Conservation (phyloP, 2,797 vertebrate genomes). For the Silurus lanzhouensis region DNA sequence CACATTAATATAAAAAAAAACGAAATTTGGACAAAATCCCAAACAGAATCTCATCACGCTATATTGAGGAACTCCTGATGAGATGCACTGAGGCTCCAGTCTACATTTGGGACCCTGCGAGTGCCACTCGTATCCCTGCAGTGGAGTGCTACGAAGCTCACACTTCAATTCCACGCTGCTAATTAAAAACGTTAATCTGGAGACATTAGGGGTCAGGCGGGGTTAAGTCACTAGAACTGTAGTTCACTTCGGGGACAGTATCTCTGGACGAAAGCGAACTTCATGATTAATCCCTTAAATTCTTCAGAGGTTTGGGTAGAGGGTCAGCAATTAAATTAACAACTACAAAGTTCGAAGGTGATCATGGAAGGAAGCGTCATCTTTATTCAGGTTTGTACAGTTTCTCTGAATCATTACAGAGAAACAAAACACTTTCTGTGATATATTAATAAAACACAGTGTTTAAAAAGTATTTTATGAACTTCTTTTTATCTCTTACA, state of each 20-base stretch:
- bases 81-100: background rate
- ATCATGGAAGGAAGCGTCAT: slow-evolving; percentile 80
- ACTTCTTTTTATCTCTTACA: background rate
- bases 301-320: slow-evolving; percentile 79
- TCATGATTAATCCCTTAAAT: slow-evolving; percentile 89
- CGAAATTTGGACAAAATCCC: background rate
- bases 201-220: slow-evolving; percentile 80
- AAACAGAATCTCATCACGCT: background rate
- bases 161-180: slow-evolving; percentile 76
- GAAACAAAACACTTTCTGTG: background rate
- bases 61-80: background rate
- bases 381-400: slow-evolving; percentile 70
- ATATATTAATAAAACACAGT: background rate
- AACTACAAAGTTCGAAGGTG: slow-evolving; percentile 85
- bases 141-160: slow-evolving; percentile 13
- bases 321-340: slow-evolving; percentile 88
- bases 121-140: background rate
- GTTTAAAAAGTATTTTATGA: background rate
- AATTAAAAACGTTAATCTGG: slow-evolving; percentile 88
- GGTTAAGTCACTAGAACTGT: slow-evolving; percentile 85
- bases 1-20: background rate
- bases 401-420: slow-evolving; percentile 77
- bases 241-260: slow-evolving; percentile 82
- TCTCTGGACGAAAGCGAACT: slow-evolving; percentile 82
- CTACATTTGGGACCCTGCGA: background rate